Evolutionary conservation across 2,797 vertebrate genomes (phyloP).

Genomic region (Tangara arthus): DNA sequence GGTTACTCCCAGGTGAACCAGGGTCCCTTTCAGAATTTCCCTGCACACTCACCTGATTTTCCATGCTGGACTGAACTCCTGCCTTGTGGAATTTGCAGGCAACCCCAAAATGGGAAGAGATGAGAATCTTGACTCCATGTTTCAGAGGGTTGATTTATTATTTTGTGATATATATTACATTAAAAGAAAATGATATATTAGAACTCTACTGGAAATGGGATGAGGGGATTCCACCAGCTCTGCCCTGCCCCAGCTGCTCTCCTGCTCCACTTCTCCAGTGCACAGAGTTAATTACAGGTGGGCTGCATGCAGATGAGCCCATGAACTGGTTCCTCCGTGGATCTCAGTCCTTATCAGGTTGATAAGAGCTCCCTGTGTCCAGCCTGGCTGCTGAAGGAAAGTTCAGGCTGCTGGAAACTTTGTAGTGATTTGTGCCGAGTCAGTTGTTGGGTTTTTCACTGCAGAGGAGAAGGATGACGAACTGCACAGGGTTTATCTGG

Average conservation of each 20-base stretch:
- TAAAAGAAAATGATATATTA: too few relatives aligned
- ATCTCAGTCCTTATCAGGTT: not conserved
- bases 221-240: not conserved
- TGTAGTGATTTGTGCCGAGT: not conserved
- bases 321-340: not conserved
- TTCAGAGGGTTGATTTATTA: too few relatives aligned
- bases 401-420: not conserved
- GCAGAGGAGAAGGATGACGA: not conserved
- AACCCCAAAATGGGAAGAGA: too few relatives aligned
- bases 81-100: too few relatives aligned
- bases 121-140: too few relatives aligned
- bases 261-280: not conserved
- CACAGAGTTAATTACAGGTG: not conserved
- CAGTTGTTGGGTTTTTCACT: not conserved
- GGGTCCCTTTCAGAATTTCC: too few relatives aligned
- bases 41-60: too few relatives aligned
- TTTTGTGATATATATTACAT: too few relatives aligned
- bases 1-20: too few relatives aligned
- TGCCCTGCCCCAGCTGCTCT: not conserved
- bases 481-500: not conserved
- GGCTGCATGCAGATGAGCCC: not conserved
- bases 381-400: not conserved
- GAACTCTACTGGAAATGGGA: not conserved
- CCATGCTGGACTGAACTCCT: too few relatives aligned
- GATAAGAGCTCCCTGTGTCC: not conserved